A percentile compares a stretch with the other conserved stretches of the same genome.
These are phyloP conservation scores for Odontocerum albicorne DNA, from an alignment of 2,888 invertebrate species.

Conservation along the genomic window DNA sequence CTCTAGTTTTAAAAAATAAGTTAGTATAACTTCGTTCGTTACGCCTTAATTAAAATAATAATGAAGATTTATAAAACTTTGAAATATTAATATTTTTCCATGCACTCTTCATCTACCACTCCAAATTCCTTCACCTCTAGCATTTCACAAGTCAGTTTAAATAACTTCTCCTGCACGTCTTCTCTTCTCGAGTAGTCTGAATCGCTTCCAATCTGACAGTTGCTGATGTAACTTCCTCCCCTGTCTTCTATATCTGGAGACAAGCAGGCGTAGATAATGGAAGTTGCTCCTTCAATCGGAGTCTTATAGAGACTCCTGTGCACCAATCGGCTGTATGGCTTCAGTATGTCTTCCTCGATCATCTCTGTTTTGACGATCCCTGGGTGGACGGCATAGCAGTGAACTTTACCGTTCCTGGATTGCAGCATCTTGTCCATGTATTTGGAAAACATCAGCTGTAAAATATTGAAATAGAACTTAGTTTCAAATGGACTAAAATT, in stretches of 20 bases:
- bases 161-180: conserved; percentile 65
- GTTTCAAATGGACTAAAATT: no score
- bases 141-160: conserved; percentile 66
- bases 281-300: conserved; percentile 77
- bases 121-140: conserved; percentile 47
- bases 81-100: no score
- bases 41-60: no score
- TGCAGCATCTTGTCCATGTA: conserved; percentile 61
- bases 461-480: no score
- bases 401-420: conserved; percentile 59
- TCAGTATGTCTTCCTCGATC: conserved; percentile 70
- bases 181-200: conserved; percentile 59
- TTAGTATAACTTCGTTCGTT: no score
- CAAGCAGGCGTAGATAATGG: conserved; percentile 76
- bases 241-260: conserved; percentile 70
- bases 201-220: conserved; percentile 65
- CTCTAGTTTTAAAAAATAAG: no score
- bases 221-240: conserved; percentile 82
- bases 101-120: no score
- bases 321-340: conserved; percentile 63
- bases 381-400: conserved; percentile 79
- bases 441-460: conserved; percentile 60
- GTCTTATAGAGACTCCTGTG: conserved; percentile 74
- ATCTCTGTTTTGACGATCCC: conserved; percentile 85
- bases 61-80: no score